phyloP scores from a whole-genome alignment of 2,797 vertebrate genomes.

The Tokudaia muenninki region DNA sequence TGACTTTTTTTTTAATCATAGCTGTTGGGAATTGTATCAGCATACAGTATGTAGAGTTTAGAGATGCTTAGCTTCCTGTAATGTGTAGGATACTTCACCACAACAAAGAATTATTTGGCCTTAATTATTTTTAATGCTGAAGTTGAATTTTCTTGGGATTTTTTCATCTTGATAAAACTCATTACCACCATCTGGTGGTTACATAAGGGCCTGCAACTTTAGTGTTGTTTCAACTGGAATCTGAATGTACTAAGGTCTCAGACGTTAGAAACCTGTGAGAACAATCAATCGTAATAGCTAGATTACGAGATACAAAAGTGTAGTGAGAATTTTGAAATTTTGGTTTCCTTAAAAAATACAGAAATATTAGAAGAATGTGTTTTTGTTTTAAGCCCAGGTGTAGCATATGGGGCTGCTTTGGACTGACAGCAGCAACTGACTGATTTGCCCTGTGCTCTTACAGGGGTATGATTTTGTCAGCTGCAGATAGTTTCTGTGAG shows the following conservation, averaged over 20 bases:
- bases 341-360: neutral
- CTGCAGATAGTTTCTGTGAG: neutral
- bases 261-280: neutral
- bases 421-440: neutral
- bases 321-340: neutral
- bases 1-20: neutral
- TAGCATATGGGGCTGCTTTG: neutral
- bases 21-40: neutral
- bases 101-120: neutral
- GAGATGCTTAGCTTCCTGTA: neutral
- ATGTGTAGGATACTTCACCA: neutral
- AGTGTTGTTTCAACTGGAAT: neutral
- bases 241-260: neutral
- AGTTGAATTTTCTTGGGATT: neutral
- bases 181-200: constrained; percentile 54
- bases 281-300: neutral
- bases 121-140: neutral
- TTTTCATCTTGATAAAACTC: neutral
- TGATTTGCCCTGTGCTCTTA: neutral
- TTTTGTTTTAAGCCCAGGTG: neutral
- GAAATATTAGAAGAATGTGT: neutral
- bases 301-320: neutral
- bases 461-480: neutral
- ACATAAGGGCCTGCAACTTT: neutral
- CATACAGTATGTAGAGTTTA: neutral